phyloP scores from a whole-genome alignment of 1,140 invertebrate species.

The Drosophila teissieri region DNA sequence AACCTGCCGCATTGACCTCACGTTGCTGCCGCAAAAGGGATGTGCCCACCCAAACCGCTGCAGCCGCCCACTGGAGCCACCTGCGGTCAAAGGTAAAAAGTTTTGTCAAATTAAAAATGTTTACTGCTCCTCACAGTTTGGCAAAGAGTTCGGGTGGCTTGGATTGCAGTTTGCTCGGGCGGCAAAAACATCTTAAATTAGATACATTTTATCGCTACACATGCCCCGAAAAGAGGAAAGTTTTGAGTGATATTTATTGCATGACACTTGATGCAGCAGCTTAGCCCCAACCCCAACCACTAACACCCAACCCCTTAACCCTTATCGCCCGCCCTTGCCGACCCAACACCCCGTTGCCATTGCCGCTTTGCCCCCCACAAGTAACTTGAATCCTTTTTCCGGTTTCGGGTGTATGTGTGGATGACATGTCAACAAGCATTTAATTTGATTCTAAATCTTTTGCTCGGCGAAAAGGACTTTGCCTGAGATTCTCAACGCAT shows the following conservation, averaged over 20 bases:
- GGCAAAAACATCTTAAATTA: slow-evolving; percentile 81
- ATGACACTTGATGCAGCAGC: slow-evolving; percentile 66
- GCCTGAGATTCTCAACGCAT: slow-evolving; percentile 26
- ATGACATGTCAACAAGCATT: slow-evolving; percentile 73
- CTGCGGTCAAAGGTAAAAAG: slow-evolving; percentile 82
- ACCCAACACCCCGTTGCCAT: background rate
- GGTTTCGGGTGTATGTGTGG: slow-evolving; percentile 43
- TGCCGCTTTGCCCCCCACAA: slow-evolving; percentile 4
- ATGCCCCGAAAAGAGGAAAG: slow-evolving; percentile 53
- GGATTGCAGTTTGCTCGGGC: slow-evolving; percentile 61
- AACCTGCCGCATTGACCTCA: slow-evolving; percentile 74
- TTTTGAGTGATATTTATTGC: slow-evolving; percentile 79
- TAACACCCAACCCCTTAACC: background rate
- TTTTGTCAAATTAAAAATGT: slow-evolving; percentile 83
- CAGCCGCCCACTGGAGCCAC: slow-evolving; percentile 5
- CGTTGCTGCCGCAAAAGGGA: slow-evolving; percentile 56
- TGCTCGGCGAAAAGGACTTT: slow-evolving; percentile 28
- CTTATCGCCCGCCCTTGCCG: background rate
- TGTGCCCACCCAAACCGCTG: slow-evolving; percentile 8
- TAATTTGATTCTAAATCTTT: slow-evolving; percentile 78
- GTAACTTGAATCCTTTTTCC: slow-evolving; percentile 49
- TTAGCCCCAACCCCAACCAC: slow-evolving; percentile 2
- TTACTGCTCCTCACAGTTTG: slow-evolving; percentile 69
- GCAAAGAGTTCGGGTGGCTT: slow-evolving; percentile 34
- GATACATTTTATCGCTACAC: slow-evolving; percentile 81